These are phyloP conservation scores for Petrophora chlorosata DNA, from an alignment of 2,888 invertebrate species.

Conservation along the genomic window DNA sequence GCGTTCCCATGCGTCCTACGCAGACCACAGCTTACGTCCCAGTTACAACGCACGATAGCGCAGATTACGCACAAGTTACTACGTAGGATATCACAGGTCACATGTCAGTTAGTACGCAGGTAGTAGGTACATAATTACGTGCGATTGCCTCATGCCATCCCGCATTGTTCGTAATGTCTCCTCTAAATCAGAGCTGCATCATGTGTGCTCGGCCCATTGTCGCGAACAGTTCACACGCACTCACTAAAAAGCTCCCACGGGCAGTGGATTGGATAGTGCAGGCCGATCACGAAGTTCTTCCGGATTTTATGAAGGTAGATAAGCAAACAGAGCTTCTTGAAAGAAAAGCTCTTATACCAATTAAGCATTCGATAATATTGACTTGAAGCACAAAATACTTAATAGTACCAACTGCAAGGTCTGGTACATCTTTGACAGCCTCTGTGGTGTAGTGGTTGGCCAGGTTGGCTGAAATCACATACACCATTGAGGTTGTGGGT, in stretches of 20 bases:
- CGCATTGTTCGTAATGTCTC: conserved; percentile 77
- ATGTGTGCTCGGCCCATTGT: conserved; percentile 72
- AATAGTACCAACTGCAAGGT: too few relatives aligned
- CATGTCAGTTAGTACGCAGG: conserved; percentile 12
- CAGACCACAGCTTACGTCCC: conserved; percentile 37
- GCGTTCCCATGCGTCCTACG: conserved; percentile 77
- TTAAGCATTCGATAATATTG: too few relatives aligned
- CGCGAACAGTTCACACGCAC: conserved; percentile 73
- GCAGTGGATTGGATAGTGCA: conserved; percentile 21
- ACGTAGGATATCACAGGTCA: conserved; percentile 53
- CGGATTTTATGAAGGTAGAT: conserved; percentile 20
- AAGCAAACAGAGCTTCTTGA: too few relatives aligned
- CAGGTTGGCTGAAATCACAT: too few relatives aligned
- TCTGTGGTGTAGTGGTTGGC: too few relatives aligned
- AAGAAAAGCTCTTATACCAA: too few relatives aligned
- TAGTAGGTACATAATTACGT: conserved; percentile 63
- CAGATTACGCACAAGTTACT: too few relatives aligned
- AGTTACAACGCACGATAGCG: too few relatives aligned
- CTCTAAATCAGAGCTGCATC: conserved; percentile 76
- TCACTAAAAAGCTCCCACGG: conserved; percentile 77
- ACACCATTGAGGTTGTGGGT: too few relatives aligned
- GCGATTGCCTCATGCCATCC: conserved; percentile 68
- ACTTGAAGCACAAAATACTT: too few relatives aligned
- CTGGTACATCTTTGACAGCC: too few relatives aligned
- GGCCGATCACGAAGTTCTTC: conserved; percentile 26